These are phyloP conservation scores for Oncorhynchus nerka DNA, from an alignment of 2,113 vertebrate genomes.

Conservation along the genomic window DNA sequence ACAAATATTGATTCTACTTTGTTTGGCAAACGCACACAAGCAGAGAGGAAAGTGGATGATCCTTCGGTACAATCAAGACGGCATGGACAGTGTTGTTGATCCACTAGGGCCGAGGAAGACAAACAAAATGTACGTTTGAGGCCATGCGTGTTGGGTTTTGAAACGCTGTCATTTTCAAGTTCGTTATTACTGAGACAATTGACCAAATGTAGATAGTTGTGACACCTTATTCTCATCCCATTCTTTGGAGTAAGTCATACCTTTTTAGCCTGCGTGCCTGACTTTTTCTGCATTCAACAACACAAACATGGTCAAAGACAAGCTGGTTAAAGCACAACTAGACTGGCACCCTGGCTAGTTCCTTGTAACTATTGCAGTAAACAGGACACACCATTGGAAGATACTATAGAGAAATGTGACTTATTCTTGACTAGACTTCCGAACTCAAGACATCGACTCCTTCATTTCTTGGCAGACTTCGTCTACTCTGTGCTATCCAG, in stretches of 20 bases:
- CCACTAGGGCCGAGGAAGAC: background rate
- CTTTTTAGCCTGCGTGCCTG: background rate
- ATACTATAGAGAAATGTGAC: background rate
- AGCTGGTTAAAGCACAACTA: background rate
- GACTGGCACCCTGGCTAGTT: background rate
- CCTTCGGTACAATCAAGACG: background rate
- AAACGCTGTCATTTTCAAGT: no score
- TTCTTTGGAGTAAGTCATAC: background rate
- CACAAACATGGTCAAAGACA: background rate
- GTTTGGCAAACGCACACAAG: conserved; percentile 9
- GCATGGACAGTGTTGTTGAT: background rate
- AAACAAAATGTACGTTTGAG: background rate
- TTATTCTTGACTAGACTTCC: background rate
- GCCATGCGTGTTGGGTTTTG: no score
- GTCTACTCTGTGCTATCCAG: background rate
- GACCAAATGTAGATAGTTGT: background rate
- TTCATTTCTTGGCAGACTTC: background rate
- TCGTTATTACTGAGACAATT: background rate
- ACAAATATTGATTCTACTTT: conserved; percentile 1
- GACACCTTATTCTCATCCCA: background rate
- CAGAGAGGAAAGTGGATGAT: conserved; percentile 3
- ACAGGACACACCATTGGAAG: background rate
- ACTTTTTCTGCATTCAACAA: background rate
- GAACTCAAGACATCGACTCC: background rate
- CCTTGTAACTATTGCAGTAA: background rate